These are phyloP conservation scores for Limnephilus lunatus DNA, from an alignment of 2,888 invertebrate genomes.

Conservation along the genomic window DNA sequence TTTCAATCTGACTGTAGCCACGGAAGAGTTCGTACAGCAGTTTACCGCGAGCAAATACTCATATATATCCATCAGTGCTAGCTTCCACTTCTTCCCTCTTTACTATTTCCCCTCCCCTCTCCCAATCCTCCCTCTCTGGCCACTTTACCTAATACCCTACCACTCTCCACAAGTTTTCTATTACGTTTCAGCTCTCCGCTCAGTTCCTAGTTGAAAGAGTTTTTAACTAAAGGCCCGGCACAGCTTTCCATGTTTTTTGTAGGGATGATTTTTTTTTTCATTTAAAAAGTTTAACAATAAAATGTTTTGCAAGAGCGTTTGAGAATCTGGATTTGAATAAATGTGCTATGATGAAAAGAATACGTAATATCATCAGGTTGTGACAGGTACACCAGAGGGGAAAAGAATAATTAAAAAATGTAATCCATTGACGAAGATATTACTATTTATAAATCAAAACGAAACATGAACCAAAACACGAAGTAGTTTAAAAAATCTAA, in stretches of 20 bases:
- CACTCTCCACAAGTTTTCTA: slow-evolving; percentile 7
- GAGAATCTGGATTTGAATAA: not conserved
- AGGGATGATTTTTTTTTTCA: not conserved
- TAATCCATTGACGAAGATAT: not conserved
- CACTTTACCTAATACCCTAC: slow-evolving; percentile 1
- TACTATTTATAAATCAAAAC: too few species aligned
- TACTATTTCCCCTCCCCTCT: not conserved
- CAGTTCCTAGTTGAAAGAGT: not conserved
- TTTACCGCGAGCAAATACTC: slow-evolving; percentile 4
- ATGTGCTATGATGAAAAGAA: not conserved
- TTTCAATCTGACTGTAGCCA: too few species aligned
- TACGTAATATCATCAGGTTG: not conserved
- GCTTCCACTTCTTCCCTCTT: not conserved
- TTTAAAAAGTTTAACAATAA: not conserved
- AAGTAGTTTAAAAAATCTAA: too few species aligned
- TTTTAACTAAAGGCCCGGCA: not conserved
- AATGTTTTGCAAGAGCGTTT: not conserved
- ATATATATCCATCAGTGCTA: not conserved
- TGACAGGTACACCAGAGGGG: not conserved
- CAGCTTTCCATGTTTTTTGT: not conserved
- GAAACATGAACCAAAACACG: not conserved
- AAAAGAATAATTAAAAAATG: not conserved
- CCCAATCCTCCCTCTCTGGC: not conserved
- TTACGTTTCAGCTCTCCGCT: not conserved
- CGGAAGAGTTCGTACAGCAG: not conserved